Conservation (phyloP, 2,113 vertebrate genomes). For the Gracilinanus agilis region DNA sequence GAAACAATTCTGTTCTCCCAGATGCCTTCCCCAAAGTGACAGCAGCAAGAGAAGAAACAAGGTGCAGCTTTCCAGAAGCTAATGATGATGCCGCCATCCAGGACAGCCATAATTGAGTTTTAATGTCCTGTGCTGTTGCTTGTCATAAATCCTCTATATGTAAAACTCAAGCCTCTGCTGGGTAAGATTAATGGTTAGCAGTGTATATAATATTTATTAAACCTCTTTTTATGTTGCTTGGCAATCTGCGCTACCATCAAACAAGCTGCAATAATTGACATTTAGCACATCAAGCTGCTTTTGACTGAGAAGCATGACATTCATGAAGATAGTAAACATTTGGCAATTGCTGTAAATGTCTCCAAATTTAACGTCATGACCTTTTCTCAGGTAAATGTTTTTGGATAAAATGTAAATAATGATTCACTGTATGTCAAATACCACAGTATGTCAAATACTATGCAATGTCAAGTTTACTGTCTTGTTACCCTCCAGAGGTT, state of each 20-base stretch:
- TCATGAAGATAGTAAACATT: conserved; percentile 89
- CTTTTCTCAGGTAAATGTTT: conserved; percentile 91
- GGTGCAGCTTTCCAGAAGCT: conserved; percentile 68
- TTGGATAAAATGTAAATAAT: conserved; percentile 91
- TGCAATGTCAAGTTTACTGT: conserved; percentile 84
- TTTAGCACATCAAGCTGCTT: conserved; percentile 86
- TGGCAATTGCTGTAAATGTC: conserved; percentile 90
- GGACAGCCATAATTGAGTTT: conserved; percentile 83
- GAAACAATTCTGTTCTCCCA: conserved; percentile 74
- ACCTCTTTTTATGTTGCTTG: conserved; percentile 83
- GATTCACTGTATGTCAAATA: conserved; percentile 85
- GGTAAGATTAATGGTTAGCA: conserved; percentile 84
- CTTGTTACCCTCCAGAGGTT: conserved; percentile 85
- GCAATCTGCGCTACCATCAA: conserved; percentile 87
- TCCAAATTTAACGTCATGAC: conserved; percentile 89
- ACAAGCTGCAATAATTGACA: conserved; percentile 89
- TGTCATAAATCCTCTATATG: conserved; percentile 84
- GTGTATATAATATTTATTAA: conserved; percentile 89
- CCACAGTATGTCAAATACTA: conserved; percentile 87
- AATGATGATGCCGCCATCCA: conserved; percentile 73
- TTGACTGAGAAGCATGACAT: conserved; percentile 88
- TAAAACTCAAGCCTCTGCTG: conserved; percentile 80
- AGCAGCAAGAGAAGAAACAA: conserved; percentile 70
- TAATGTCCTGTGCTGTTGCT: conserved; percentile 79
- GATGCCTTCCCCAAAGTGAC: conserved; percentile 66